phyloP scores from a whole-genome alignment of 2,888 invertebrate species.

The Diaprepes abbreviatus region DNA sequence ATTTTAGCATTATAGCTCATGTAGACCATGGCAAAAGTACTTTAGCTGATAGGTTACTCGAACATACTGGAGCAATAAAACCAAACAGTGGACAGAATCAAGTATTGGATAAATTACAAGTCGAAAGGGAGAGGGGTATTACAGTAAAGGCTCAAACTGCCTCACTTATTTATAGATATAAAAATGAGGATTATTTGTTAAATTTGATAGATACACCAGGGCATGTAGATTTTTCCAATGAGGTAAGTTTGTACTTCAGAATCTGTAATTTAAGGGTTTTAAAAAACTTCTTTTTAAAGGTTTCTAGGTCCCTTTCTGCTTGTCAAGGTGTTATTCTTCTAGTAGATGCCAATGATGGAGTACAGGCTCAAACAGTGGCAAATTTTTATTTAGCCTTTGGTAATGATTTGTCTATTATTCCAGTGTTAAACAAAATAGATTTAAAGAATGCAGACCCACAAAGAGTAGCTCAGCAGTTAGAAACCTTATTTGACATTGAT shows the following conservation, averaged over 20 bases:
- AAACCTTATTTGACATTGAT: conserved; percentile 86
- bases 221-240: conserved; percentile 97
- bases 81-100: conserved; percentile 77
- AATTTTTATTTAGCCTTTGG: conserved; percentile 93
- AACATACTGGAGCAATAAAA: conserved; percentile 87
- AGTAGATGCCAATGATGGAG: conserved; percentile 96
- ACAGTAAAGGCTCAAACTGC: conserved; percentile 99
- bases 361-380: conserved; percentile 98
- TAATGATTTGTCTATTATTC: conserved; percentile 85
- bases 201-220: conserved; percentile 99
- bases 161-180: conserved; percentile 83
- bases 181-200: conserved; percentile 81
- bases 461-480: conserved; percentile 82
- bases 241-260: conserved; percentile 72
- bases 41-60: conserved; percentile 93
- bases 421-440: conserved; percentile 97
- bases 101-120: conserved; percentile 84
- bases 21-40: conserved; percentile 99
- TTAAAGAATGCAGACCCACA: conserved; percentile 92
- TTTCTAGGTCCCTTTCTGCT: conserved; percentile 88
- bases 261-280: background rate
- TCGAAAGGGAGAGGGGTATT: conserved; percentile 96
- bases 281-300: conserved; percentile 71
- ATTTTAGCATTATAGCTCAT: conserved; percentile 99
- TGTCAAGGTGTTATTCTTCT: conserved; percentile 96